A percentile compares a stretch with the other conserved stretches of the same genome.
phyloP scores from a whole-genome alignment of 2,888 invertebrate genomes.

The Mesoligia furuncula region DNA sequence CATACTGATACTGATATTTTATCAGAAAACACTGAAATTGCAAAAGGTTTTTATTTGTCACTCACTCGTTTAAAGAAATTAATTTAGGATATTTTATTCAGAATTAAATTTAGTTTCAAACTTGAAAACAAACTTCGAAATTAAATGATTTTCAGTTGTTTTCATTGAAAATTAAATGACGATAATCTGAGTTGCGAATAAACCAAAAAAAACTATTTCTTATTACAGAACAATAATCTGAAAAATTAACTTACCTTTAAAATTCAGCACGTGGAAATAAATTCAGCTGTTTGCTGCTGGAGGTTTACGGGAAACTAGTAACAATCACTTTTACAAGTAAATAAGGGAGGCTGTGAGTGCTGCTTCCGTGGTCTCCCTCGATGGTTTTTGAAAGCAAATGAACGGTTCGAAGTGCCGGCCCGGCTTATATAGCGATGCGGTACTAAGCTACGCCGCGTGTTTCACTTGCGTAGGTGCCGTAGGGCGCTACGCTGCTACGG shows the following conservation, averaged over 20 bases:
- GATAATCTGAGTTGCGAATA: neutral
- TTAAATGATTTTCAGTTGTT: neutral
- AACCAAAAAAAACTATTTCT: neutral
- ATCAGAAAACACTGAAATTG: neutral
- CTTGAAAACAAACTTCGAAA: neutral
- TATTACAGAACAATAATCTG: neutral
- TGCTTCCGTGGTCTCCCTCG: conserved; percentile 75
- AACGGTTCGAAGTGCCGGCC: conserved; percentile 75
- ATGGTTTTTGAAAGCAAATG: conserved; percentile 84
- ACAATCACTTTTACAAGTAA: conserved; percentile 46
- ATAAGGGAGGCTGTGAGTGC: conserved; percentile 53
- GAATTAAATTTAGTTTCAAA: neutral
- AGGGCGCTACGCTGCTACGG: conserved; percentile 66
- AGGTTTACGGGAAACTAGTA: conserved; percentile 32
- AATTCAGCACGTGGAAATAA: conserved; percentile 29
- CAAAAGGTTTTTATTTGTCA: neutral
- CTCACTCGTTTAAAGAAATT: neutral
- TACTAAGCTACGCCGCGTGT: conserved; percentile 67
- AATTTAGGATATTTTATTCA: neutral
- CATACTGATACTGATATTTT: too few species aligned
- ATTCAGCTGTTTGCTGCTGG: conserved; percentile 16
- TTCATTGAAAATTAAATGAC: neutral
- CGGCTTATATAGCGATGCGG: conserved; percentile 82
- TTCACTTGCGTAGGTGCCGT: conserved; percentile 75
- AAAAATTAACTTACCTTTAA: conserved; percentile 55